Evolutionary conservation across 2,113 vertebrate genomes (phyloP).

Genomic region (Lamprotornis superbus): DNA sequence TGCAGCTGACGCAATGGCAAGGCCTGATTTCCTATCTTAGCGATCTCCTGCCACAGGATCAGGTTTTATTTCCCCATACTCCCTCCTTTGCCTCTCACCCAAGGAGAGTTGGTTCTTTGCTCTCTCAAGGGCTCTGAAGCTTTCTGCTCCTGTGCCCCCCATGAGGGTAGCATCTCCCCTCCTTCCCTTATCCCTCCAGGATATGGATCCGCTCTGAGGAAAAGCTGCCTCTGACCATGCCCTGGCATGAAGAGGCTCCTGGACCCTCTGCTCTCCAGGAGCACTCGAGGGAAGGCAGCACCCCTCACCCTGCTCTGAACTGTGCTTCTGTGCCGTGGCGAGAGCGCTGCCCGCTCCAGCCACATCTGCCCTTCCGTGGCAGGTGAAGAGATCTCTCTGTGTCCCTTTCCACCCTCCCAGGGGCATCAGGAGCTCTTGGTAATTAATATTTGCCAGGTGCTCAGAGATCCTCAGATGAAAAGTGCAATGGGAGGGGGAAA

Average conservation of each 20-base stretch:
- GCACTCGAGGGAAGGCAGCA: background rate
- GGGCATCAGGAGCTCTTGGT: conserved; percentile 22
- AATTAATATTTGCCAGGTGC: conserved; percentile 68
- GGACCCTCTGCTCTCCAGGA: background rate
- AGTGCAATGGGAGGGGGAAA: conserved; percentile 65
- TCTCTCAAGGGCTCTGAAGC: background rate
- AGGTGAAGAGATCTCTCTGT: background rate
- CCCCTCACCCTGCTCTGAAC: background rate
- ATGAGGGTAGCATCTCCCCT: background rate
- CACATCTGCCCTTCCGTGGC: background rate
- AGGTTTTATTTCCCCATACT: conserved; percentile 34
- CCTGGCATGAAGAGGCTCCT: rapidly evolving
- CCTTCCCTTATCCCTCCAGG: background rate
- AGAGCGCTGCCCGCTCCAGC: background rate
- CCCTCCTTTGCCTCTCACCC: conserved; percentile 37
- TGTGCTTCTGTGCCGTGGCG: rapidly evolving
- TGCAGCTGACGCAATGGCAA: conserved; percentile 47
- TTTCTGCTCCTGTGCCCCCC: background rate
- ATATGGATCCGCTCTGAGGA: background rate
- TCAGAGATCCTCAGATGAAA: conserved; percentile 64
- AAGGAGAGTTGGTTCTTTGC: conserved; percentile 9
- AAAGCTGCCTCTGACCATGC: background rate
- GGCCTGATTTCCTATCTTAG: conserved; percentile 41
- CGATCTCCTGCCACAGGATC: conserved; percentile 39
- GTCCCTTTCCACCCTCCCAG: conserved; percentile 44